Evolutionary conservation across 2,888 invertebrate species (phyloP), one percentile per base, ranked within the genome.

Genomic region (Drosophila pegasa): DNA sequence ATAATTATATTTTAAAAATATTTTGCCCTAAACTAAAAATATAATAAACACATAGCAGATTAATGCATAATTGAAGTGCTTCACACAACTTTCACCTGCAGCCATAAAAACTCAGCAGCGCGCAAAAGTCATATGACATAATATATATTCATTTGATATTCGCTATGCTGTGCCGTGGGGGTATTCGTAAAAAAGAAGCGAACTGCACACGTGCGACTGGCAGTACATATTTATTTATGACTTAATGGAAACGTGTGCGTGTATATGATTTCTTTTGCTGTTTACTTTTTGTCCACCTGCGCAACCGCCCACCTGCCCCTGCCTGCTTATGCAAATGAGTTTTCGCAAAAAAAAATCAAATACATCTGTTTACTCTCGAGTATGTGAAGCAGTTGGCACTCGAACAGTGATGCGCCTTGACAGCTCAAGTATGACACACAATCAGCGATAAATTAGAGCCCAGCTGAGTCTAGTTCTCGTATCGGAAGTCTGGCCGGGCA

Each of bases 121-220:
- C 62, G 62, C 54, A 71, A 80, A 72, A 50, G 63, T 67, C 64
- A 65, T 18, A 16, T 18, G 47, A 55, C 51, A 29, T 33, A 35
- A 50, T 48, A 67, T 71, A 72, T 66, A 66, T 62, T 58, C 84
- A 80, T 76, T 62, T 57, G 59, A 62, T 58, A 80, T 71, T 68
- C 67, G 66, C 71, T 74, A 67, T 74, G 78, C 81, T 47, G 22
- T 38, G 55, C 27, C 69, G 67, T 69, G 82, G 65, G 69, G 57
- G 31, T 41, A 40, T 43, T 38, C 33, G 14, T 18, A 7, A 45
- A 52, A 37, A 48, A 14, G 9, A 14, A 10, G 16, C 47, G 27
- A 50, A 3, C n/a, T 22, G 41, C 43, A 57, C 54, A 54, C 40
- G 45, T 48, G 56, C 40, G 29, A 47, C 29, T 58, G 47, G 12